These are phyloP conservation scores for Drosophila baimaii DNA, from an alignment of 1,140 invertebrate species.

Conservation along the genomic window DNA sequence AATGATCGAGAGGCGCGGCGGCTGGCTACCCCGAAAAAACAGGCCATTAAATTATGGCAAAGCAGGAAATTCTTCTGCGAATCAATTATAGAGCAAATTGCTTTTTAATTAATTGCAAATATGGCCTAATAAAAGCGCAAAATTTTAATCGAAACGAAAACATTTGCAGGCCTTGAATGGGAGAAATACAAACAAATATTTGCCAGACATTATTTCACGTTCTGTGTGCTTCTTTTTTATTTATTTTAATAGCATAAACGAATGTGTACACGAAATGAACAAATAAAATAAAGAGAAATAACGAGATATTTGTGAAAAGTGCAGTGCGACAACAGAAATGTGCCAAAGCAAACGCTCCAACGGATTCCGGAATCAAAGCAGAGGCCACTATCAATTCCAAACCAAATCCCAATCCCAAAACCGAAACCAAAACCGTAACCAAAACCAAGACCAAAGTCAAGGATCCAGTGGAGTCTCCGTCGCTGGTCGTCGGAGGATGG, in stretches of 20 bases:
- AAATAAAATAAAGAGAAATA: slow-evolving; percentile 16
- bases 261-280: slow-evolving; percentile 18
- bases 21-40: slow-evolving; percentile 1
- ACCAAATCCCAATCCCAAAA: slow-evolving; percentile 16
- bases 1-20: slow-evolving; percentile 33
- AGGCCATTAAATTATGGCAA: slow-evolving; percentile 13
- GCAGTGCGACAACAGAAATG: slow-evolving; percentile 46
- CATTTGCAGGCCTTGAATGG: slow-evolving; percentile 16
- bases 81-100: slow-evolving; percentile 46
- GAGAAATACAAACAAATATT: slow-evolving; percentile 2
- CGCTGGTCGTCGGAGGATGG: slow-evolving; percentile 51
- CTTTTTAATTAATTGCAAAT: slow-evolving; percentile 62
- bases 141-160: slow-evolving; percentile 22
- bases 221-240: neutral
- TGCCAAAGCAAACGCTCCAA: slow-evolving; percentile 31
- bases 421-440: slow-evolving; percentile 19
- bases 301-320: slow-evolving; percentile 39
- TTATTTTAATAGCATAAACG: slow-evolving; percentile 3
- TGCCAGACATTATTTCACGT: slow-evolving; percentile 15
- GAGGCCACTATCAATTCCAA: slow-evolving; percentile 20
- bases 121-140: slow-evolving; percentile 38
- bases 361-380: slow-evolving; percentile 35
- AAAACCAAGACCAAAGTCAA: slow-evolving; percentile 37
- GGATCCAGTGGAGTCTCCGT: slow-evolving; percentile 62
- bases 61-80: neutral